Evolutionary conservation across 2,888 invertebrate genomes (phyloP).

Genomic region (Itoplectis maculator): DNA sequence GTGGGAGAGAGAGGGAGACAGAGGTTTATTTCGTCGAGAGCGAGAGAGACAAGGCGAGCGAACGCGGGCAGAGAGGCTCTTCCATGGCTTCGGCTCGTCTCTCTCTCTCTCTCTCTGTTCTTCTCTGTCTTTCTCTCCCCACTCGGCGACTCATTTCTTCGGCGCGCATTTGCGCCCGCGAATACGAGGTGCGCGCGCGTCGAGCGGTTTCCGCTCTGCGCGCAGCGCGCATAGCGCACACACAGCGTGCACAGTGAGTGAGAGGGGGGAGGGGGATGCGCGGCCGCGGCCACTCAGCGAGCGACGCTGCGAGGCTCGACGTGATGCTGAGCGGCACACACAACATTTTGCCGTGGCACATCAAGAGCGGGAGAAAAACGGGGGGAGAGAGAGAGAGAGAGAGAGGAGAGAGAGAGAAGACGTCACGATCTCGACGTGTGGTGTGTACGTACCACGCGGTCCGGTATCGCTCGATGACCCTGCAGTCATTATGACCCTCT

Average conservation of each 20-base stretch:
- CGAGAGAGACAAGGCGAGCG: slow-evolving; percentile 21
- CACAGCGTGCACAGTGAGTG: slow-evolving; percentile 1
- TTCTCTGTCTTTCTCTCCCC: not conserved
- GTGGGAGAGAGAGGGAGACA: slow-evolving; percentile 70
- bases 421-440: slow-evolving; percentile 56
- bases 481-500: slow-evolving; percentile 78
- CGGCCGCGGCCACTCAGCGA: slow-evolving; percentile 6
- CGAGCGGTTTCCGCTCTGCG: slow-evolving; percentile 5
- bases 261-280: too few relatives aligned
- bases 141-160: slow-evolving; percentile 23
- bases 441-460: slow-evolving; percentile 71
- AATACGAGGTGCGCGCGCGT: slow-evolving; percentile 34
- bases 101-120: slow-evolving; percentile 1
- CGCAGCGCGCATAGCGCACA: slow-evolving; percentile 7
- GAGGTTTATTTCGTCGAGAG: too few relatives aligned
- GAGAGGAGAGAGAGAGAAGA: slow-evolving; percentile 31
- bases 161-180: slow-evolving; percentile 42
- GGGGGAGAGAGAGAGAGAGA: not conserved
- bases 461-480: slow-evolving; percentile 79
- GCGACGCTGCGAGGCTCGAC: slow-evolving; percentile 27
- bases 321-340: slow-evolving; percentile 23
- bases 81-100: slow-evolving; percentile 3
- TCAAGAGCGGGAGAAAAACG: slow-evolving; percentile 7
- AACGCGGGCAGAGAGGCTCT: slow-evolving; percentile 4
- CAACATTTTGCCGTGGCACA: slow-evolving; percentile 1